Conservation (phyloP, 1,140 invertebrate species). For the Drosophila malerkotliana region DNA sequence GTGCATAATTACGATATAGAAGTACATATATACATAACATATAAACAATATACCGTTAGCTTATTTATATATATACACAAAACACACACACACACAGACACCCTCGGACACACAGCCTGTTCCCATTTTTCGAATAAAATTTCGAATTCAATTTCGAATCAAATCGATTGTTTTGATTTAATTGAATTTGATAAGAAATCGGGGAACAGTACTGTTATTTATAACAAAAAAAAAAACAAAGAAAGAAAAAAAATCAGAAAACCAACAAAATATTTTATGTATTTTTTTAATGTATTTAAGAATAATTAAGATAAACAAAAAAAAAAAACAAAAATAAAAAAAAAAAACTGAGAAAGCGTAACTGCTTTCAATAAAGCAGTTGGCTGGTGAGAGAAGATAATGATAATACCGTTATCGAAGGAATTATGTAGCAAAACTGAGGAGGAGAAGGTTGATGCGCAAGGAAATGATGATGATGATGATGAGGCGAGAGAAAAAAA, state of each 20-base stretch:
- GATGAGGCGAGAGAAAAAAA: conserved; percentile 29
- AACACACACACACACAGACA: conserved; percentile 28
- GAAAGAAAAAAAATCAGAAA: conserved; percentile 35
- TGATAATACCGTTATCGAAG: conserved; percentile 49
- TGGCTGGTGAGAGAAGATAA: conserved; percentile 8
- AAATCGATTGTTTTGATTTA: not conserved
- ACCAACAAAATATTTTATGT: conserved; percentile 75
- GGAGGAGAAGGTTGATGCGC: conserved; percentile 53
- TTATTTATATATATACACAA: conserved; percentile 72
- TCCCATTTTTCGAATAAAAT: conserved; percentile 15
- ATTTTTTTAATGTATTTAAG: conserved; percentile 81
- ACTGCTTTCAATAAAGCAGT: conserved; percentile 7
- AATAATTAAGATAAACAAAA: conserved; percentile 69
- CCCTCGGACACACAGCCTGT: conserved; percentile 22
- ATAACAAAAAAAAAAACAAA: conserved; percentile 33
- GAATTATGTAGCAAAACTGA: conserved; percentile 50
- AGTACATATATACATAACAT: conserved; percentile 63
- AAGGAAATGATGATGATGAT: conserved; percentile 66
- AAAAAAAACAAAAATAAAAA: not conserved
- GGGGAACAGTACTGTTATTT: conserved; percentile 27
- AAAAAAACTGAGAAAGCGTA: conserved; percentile 1
- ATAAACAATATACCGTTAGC: conserved; percentile 77
- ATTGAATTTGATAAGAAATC: not conserved
- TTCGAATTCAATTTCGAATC: not conserved
- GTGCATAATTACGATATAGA: conserved; percentile 55